phyloP scores from a whole-genome alignment of 2,113 vertebrate genomes.

The Gallinago undulata region DNA sequence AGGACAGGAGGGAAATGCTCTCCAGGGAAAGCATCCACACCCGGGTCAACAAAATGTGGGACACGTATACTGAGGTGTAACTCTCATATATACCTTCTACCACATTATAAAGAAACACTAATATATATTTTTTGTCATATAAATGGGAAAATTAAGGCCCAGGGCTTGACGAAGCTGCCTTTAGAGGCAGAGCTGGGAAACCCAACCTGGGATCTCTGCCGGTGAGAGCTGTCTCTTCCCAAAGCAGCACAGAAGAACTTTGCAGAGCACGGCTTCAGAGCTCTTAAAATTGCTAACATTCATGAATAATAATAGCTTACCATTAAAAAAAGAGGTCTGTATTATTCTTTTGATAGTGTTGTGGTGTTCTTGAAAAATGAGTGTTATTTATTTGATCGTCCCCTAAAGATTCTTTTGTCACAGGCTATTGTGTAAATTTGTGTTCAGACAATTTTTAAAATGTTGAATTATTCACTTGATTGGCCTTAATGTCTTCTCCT shows the following conservation, averaged over 20 bases:
- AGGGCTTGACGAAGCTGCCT: neutral
- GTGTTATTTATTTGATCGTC: constrained; percentile 70
- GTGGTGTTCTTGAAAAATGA: constrained; percentile 59
- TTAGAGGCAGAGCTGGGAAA: neutral
- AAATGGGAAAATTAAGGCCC: neutral
- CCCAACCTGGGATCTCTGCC: neutral
- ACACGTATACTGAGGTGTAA: rapidly evolving
- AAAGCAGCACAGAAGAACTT: neutral
- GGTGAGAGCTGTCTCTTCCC: neutral
- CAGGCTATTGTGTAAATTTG: constrained; percentile 69
- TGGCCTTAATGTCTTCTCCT: constrained; percentile 46
- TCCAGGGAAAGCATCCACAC: neutral
- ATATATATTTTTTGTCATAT: neutral
- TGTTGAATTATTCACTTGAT: constrained; percentile 73
- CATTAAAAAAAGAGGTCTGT: neutral
- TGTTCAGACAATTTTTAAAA: constrained; percentile 65
- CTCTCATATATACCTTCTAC: rapidly evolving
- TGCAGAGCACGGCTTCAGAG: neutral
- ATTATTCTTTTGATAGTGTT: constrained; percentile 46
- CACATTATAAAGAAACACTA: neutral
- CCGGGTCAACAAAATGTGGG: neutral
- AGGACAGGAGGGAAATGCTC: neutral
- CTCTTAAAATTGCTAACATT: neutral
- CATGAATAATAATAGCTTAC: neutral
- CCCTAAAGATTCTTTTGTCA: constrained; percentile 69